Percentiles rank a stretch among this genome's conserved stretches.
Evolutionary conservation across 2,888 invertebrate species (phyloP).

Genomic region (Yponomeuta plumbellus): DNA sequence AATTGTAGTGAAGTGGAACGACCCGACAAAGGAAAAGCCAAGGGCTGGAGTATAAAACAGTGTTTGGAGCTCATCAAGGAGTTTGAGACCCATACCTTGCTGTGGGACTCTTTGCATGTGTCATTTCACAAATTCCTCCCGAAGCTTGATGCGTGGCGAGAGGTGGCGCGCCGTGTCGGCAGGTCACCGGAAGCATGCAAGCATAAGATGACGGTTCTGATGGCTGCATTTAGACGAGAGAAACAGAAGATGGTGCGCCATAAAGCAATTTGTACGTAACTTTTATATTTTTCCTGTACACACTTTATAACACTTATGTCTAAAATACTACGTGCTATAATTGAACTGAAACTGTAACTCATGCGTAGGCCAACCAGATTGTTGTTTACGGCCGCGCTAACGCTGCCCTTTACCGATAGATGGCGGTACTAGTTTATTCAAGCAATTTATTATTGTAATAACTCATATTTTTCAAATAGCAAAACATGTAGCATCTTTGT

Average conservation of each 20-base stretch:
- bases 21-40: slow-evolving; percentile 13
- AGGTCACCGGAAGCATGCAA: slow-evolving; percentile 34
- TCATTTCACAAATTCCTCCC: slow-evolving; percentile 34
- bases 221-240: slow-evolving; percentile 44
- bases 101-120: slow-evolving; percentile 39
- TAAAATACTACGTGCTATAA: too few species aligned
- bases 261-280: background rate
- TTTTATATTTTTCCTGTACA: background rate
- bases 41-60: slow-evolving; percentile 39
- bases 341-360: too few species aligned
- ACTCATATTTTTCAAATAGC: too few species aligned
- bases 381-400: too few species aligned
- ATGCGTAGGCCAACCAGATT: too few species aligned
- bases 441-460: too few species aligned
- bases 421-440: too few species aligned
- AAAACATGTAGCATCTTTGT: too few species aligned
- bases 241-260: slow-evolving; percentile 32
- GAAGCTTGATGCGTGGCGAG: slow-evolving; percentile 36
- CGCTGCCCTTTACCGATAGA: too few species aligned
- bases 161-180: slow-evolving; percentile 31
- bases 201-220: slow-evolving; percentile 39
- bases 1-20: slow-evolving; percentile 25
- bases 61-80: slow-evolving; percentile 39
- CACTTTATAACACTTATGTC: background rate
- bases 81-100: slow-evolving; percentile 32